Evolutionary conservation across 2,113 vertebrate species (phyloP).

Genomic region (Poecile atricapillus): DNA sequence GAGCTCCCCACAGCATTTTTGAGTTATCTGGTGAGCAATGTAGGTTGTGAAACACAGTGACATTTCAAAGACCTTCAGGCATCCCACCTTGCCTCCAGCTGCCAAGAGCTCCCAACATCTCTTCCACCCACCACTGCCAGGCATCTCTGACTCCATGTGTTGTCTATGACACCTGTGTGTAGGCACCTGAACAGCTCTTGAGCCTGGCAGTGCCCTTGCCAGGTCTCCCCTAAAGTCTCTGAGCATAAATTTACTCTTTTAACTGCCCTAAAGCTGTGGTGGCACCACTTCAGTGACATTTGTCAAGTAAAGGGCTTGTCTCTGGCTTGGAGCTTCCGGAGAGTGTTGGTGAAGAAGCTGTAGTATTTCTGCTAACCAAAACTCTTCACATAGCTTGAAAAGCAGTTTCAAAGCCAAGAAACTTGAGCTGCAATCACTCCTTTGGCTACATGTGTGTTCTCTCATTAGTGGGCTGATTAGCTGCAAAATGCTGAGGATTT

Average conservation of each 20-base stretch:
- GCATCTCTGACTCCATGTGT: background rate
- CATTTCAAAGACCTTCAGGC: background rate
- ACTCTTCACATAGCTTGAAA: background rate
- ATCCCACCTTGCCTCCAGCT: background rate
- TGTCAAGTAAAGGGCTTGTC: background rate
- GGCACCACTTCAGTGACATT: background rate
- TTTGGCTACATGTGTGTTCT: background rate
- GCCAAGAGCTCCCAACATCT: background rate
- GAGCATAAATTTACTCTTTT: background rate
- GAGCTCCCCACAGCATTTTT: background rate
- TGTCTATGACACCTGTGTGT: background rate
- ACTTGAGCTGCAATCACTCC: background rate
- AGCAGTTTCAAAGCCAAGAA: background rate
- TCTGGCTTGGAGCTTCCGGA: background rate
- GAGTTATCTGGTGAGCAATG: background rate
- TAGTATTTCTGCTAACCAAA: background rate
- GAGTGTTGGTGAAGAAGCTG: background rate
- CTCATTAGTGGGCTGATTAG: background rate
- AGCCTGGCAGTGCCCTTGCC: background rate
- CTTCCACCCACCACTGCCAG: background rate
- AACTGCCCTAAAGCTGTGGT: background rate
- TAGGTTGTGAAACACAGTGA: background rate
- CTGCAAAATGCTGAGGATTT: slow-evolving; percentile 3
- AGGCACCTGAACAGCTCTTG: background rate
- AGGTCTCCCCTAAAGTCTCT: background rate